phyloP scores from a whole-genome alignment of 1,140 invertebrate genomes.

The Meloidogyne floridensis region DNA sequence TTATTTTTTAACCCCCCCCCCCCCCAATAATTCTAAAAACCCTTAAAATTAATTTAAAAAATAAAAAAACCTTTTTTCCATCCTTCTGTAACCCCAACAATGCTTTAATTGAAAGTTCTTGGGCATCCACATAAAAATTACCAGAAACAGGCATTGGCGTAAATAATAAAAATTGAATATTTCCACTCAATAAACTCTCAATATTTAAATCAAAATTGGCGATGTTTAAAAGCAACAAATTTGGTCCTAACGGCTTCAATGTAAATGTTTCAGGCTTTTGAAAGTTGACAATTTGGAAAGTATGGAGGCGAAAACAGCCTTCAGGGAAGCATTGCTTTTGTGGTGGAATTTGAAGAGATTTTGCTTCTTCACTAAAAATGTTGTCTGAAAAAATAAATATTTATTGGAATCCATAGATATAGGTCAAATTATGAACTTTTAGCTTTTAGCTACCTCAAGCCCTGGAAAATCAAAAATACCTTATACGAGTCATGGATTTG shows the following conservation, averaged over 20 bases:
- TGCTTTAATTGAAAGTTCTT: constrained; percentile 54
- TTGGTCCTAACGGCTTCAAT: constrained; percentile 41
- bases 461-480: too few relatives aligned
- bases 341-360: constrained; percentile 44
- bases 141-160: constrained; percentile 48
- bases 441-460: too few relatives aligned
- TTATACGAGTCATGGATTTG: too few relatives aligned
- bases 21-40: background rate
- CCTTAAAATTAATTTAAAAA: background rate
- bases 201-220: constrained; percentile 54
- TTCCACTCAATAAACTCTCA: constrained; percentile 45
- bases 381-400: constrained; percentile 38
- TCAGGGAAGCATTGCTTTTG: constrained; percentile 56
- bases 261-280: constrained; percentile 38
- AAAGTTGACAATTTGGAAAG: constrained; percentile 47
- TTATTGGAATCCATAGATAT: too few relatives aligned
- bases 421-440: too few relatives aligned
- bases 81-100: constrained; percentile 53
- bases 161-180: constrained; percentile 47
- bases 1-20: too few relatives aligned
- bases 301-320: constrained; percentile 52
- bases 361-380: constrained; percentile 48
- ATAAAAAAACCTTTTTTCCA: constrained; percentile 20
- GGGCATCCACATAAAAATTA: constrained; percentile 37
- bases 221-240: constrained; percentile 51